Percentiles rank a stretch among this genome's conserved stretches.
Evolutionary conservation across 2,113 vertebrate genomes (phyloP).

Genomic region (Ahaetulla prasina): DNA sequence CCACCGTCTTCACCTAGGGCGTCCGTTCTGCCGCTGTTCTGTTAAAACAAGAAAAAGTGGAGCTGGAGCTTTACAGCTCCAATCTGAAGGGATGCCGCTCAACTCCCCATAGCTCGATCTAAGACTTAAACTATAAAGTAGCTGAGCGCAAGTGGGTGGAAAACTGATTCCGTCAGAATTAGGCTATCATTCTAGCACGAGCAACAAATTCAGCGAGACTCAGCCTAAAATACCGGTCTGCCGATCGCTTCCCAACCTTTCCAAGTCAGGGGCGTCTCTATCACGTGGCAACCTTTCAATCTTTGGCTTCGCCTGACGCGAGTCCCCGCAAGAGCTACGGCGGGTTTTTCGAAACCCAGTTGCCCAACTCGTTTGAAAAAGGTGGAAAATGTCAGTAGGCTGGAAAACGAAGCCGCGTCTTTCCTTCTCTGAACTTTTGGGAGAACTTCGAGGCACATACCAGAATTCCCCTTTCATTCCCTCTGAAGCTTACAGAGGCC

Average conservation of each 20-base stretch:
- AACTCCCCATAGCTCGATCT: background rate
- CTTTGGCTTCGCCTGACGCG: background rate
- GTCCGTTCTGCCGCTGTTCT: background rate
- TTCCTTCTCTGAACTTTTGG: background rate
- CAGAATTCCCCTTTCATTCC: background rate
- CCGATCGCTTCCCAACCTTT: background rate
- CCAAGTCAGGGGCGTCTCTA: background rate
- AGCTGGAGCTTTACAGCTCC: background rate
- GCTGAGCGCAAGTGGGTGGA: background rate
- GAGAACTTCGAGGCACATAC: background rate
- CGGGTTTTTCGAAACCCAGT: background rate
- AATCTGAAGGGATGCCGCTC: background rate
- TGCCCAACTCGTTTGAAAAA: background rate
- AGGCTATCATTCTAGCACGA: background rate
- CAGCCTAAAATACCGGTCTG: background rate
- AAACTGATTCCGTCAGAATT: background rate
- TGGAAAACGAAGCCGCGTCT: background rate
- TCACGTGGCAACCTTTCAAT: background rate
- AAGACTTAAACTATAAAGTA: background rate
- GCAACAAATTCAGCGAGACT: background rate
- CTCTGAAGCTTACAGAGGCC: background rate
- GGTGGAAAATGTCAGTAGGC: background rate
- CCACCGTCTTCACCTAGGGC: background rate
- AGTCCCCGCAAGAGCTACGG: background rate
- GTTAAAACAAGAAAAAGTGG: background rate